Evolutionary conservation across 2,797 vertebrate species (phyloP), one percentile per base, ranked within the genome.

Genomic region (Lophura swinhoii): DNA sequence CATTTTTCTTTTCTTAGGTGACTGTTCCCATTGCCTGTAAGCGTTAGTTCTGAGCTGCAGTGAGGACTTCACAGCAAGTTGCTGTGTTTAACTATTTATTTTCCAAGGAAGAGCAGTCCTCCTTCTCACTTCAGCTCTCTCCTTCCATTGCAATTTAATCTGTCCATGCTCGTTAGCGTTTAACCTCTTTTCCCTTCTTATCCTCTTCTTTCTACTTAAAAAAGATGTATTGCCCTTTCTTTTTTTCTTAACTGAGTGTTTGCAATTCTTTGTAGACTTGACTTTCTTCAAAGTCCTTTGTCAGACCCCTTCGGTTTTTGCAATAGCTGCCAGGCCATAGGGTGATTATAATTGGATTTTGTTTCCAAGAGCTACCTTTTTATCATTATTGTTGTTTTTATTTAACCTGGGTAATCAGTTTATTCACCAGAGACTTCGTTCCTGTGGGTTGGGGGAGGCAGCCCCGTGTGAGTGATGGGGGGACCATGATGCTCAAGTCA

Each of bases 11-110:
- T 37, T 79, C 4, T 74, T 14, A 87, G 8, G 3, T 60, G 69
- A 5, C 62, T 37, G 31, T 74, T 89, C 72, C 18, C 26, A 14
- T 59, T 63, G 49, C 51, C 56, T 90, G 62, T 23, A 43, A 35
- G 33, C 29, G 18, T 20, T 22, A 35, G 14, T 43, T 44, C 62
- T 66, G 71, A 67, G 59, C 86, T 44, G 68, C 91, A 90, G 51
- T 37, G 48, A 84, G 70, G 53, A 58, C 51, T 67, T 64, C 71
- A n/a, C 29, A 51, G 80, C 74, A 51, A 70, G 75, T 60, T 64
- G 6, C 58, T 77, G n/a, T 26, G 44, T 71, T 95, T 89, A 91
- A 91, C 89, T 95, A 80, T 92, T 80, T 55, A 89, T 93, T 71
- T 70, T 67, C 48, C 67, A 26, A 68, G 84, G 26, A 58, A 70